Evolutionary conservation across 2,113 vertebrate species (phyloP), one percentile per base, ranked within the genome.

Genomic region (Hassar affinis): DNA sequence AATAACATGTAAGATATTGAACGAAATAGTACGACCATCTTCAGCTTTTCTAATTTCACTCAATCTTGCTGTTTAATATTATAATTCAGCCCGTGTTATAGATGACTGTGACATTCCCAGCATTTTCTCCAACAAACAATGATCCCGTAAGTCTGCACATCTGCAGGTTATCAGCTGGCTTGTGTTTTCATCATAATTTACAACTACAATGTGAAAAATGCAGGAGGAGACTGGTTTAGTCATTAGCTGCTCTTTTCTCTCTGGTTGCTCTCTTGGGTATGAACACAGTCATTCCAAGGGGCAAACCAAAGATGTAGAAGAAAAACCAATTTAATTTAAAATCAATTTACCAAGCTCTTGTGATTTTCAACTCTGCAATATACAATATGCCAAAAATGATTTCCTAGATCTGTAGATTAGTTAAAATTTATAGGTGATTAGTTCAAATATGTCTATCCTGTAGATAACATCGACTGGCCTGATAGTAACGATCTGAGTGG

Each of bases 201-300:
- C 49, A 78, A 68, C 49, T 78, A 35, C 38, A 11, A 35, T 66
- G 72, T 69, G 62, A n/a, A 72, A 85, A 82, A 57, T 57, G 17
- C 33, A 80, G 77, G 8, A 79, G 56, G 33, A 80, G 72, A 64
- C 80, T 86, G 80, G 78, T 85, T 85, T 84, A 85, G 85, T 86
- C 84, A 85, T 85, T 86, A 78, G 61, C 61, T 82, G 15, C 64
- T 64, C 75, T 79, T 52, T 74, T 75, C 79, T 81, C 66, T 79
- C 54, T 56, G 68, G 84, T 80, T 71, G 68, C 68, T 54, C 79
- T 61, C 85, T 72, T 77, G 84, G 77, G 86, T 78, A 78, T 72
- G 75, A 27, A 68, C 57, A 79, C 77, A 69, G 86, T 76, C 82
- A 87, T 85, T 85, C 84, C 52, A 51, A 83, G 64, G 54, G 61